These are phyloP conservation scores for Lepus timidus DNA, from an alignment of 2,113 vertebrate genomes.

Conservation along the genomic window DNA sequence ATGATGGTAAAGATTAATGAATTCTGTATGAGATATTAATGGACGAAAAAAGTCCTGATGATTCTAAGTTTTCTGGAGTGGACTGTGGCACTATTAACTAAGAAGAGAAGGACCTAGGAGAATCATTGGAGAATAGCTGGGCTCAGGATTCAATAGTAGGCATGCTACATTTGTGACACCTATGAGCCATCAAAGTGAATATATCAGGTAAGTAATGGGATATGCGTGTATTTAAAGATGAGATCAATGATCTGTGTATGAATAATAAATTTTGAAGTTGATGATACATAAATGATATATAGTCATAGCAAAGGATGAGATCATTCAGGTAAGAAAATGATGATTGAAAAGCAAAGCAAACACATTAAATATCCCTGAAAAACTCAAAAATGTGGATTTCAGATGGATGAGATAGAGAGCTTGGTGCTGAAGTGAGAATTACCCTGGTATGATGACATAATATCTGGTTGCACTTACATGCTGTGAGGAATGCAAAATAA, in stretches of 20 bases:
- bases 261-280: slow-evolving; percentile 63
- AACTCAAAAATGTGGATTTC: background rate
- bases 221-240: slow-evolving; percentile 52
- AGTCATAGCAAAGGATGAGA: slow-evolving; percentile 4
- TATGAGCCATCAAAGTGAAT: slow-evolving; percentile 13
- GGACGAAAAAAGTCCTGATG: background rate
- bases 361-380: background rate
- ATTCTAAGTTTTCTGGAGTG: background rate
- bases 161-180: background rate
- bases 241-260: slow-evolving; percentile 51
- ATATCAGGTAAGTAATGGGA: slow-evolving; percentile 29
- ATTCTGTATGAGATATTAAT: background rate
- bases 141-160: background rate
- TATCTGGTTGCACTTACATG: slow-evolving; percentile 15
- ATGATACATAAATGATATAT: slow-evolving; percentile 55
- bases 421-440: background rate
- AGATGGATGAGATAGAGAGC: background rate
- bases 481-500: background rate
- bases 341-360: background rate
- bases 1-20: background rate
- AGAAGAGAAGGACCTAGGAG: background rate
- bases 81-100: background rate
- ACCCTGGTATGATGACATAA: background rate
- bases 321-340: slow-evolving; percentile 57
- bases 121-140: background rate